A percentile compares a stretch with the other conserved stretches of the same genome.
These are phyloP conservation scores for Drosophila colorata DNA, from an alignment of 2,888 invertebrate species.

Conservation along the genomic window DNA sequence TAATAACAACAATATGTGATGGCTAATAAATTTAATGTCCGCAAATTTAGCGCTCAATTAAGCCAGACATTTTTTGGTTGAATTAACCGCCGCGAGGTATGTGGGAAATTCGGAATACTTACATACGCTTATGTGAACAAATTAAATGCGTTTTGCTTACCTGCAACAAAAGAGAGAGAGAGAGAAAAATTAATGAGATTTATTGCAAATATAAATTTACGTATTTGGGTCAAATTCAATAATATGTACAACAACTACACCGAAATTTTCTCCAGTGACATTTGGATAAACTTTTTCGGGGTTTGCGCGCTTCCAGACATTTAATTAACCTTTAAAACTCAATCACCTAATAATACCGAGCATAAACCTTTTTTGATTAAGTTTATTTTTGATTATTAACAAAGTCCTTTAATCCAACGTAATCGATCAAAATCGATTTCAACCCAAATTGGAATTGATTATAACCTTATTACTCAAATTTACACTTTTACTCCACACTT, in stretches of 20 bases:
- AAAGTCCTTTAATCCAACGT: no score
- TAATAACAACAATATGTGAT: slow-evolving; percentile 58
- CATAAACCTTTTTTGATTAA: no score
- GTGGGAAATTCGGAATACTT: slow-evolving; percentile 29
- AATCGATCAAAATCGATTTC: no score
- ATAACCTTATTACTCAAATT: no score
- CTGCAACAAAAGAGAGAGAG: slow-evolving; percentile 30
- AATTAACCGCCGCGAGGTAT: slow-evolving; percentile 37
- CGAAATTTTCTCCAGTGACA: no score
- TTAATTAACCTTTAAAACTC: neutral
- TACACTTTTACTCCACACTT: no score
- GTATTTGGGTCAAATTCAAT: neutral
- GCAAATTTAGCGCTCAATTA: slow-evolving; percentile 73
- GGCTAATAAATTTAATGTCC: slow-evolving; percentile 69
- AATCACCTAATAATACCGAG: neutral
- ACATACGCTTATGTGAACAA: slow-evolving; percentile 1
- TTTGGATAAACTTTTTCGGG: neutral
- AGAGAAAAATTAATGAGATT: neutral
- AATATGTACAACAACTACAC: neutral
- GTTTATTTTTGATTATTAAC: neutral
- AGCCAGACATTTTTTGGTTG: slow-evolving; percentile 40
- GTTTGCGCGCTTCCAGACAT: no score
- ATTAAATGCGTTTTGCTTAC: slow-evolving; percentile 30
- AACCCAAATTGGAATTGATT: no score
- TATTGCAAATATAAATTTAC: neutral